These are phyloP conservation scores for Armadillidium nasatum DNA, from an alignment of 1,140 invertebrate genomes.

Conservation along the genomic window DNA sequence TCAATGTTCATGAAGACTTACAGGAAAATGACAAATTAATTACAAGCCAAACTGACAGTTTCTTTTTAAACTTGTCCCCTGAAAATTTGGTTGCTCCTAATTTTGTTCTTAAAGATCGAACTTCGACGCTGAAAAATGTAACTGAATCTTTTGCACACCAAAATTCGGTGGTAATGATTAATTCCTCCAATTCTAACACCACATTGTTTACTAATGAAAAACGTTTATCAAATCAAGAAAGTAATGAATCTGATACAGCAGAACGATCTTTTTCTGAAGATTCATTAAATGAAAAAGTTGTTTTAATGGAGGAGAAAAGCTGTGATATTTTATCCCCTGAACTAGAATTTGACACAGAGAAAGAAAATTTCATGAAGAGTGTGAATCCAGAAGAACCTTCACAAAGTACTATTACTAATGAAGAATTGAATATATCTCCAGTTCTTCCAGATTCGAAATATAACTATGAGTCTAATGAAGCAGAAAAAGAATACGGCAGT, in stretches of 20 bases:
- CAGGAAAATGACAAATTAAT: neutral
- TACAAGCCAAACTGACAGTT: neutral
- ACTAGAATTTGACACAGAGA: no score
- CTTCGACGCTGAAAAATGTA: no score
- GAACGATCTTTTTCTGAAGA: slow-evolving; percentile 4
- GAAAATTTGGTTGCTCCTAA: neutral
- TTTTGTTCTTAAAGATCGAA: neutral
- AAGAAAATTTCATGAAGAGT: no score
- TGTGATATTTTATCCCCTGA: no score
- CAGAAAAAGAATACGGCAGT: no score
- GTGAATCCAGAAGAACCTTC: no score
- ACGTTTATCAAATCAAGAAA: neutral
- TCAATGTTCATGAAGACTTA: neutral
- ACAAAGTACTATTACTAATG: no score
- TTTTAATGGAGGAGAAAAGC: neutral
- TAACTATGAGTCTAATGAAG: no score
- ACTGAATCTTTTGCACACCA: neutral
- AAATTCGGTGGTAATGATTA: neutral
- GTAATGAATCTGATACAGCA: neutral
- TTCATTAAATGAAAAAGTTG: neutral
- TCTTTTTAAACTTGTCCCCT: neutral
- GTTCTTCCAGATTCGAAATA: no score
- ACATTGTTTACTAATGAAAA: neutral
- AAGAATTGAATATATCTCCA: no score
- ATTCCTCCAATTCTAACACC: neutral